Evolutionary conservation across 2,797 vertebrate genomes (phyloP).

Genomic region (Scarus forsteni): DNA sequence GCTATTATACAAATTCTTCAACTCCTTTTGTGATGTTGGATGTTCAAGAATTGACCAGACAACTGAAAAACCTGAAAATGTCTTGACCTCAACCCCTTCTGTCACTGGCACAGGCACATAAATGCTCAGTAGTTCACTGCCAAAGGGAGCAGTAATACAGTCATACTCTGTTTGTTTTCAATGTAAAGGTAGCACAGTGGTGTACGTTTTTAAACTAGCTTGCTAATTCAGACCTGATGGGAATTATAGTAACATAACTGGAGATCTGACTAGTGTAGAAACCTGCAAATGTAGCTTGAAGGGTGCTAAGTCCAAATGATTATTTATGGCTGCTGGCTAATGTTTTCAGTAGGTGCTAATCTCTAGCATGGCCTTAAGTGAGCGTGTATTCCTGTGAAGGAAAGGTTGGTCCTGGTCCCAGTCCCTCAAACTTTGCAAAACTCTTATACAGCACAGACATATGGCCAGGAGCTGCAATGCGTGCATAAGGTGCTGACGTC

Average conservation of each 20-base stretch:
- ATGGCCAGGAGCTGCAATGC: conserved; percentile 65
- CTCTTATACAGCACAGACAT: conserved; percentile 23
- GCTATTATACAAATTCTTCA: no score
- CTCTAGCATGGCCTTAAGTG: conserved; percentile 43
- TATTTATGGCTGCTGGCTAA: conserved; percentile 65
- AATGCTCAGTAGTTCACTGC: conserved; percentile 73
- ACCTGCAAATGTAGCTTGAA: conserved; percentile 26
- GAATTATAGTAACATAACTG: conserved; percentile 54
- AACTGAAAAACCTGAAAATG: no score
- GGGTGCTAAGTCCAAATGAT: conserved; percentile 43
- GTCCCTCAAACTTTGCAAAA: conserved; percentile 41
- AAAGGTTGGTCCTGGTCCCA: background rate
- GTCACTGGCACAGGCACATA: conserved; percentile 7
- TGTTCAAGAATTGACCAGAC: no score
- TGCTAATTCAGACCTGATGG: conserved; percentile 45
- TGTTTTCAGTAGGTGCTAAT: conserved; percentile 68
- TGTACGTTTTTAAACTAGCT: conserved; percentile 58
- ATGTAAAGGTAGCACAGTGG: conserved; percentile 53
- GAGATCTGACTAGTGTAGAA: conserved; percentile 42
- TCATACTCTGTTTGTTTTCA: conserved; percentile 76
- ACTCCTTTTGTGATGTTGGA: no score
- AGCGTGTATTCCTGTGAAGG: conserved; percentile 15
- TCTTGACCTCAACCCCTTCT: no score
- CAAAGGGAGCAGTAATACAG: conserved; percentile 57
- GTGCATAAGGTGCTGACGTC: conserved; percentile 84